phyloP scores from a whole-genome alignment of 2,888 invertebrate species.

The Agrochola lychnidis region DNA sequence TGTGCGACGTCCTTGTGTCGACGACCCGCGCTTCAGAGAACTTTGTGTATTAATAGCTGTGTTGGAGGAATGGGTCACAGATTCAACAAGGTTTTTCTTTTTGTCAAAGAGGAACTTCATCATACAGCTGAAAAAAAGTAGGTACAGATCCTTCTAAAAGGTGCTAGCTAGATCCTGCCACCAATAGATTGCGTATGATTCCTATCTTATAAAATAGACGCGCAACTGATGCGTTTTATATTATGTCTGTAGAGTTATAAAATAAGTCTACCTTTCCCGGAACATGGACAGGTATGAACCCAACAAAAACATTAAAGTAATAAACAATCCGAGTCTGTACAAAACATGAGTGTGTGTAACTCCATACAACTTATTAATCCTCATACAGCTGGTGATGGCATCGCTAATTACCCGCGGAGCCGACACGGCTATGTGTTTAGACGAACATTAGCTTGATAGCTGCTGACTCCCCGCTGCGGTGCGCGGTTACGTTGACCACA shows the following conservation, averaged over 20 bases:
- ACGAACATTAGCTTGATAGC: slow-evolving; percentile 76
- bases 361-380: slow-evolving; percentile 46
- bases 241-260: background rate
- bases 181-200: background rate
- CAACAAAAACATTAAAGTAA: background rate
- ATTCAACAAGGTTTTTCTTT: background rate
- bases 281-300: background rate
- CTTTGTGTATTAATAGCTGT: slow-evolving; percentile 17
- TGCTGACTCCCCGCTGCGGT: slow-evolving; percentile 50
- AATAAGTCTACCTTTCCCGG: background rate
- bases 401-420: slow-evolving; percentile 71
- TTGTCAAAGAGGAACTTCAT: background rate
- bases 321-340: background rate
- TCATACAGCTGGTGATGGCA: slow-evolving; percentile 34
- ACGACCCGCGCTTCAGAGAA: slow-evolving; percentile 48
- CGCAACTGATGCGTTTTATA: background rate
- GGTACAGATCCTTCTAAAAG: background rate
- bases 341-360: background rate
- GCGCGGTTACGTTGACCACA: slow-evolving; percentile 59
- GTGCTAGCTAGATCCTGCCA: background rate
- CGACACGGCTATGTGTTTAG: slow-evolving; percentile 83
- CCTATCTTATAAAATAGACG: no score
- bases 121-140: background rate
- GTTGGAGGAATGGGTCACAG: slow-evolving; percentile 6
- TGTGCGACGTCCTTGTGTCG: slow-evolving; percentile 65